Percentiles rank a stretch among this genome's conserved stretches.
Evolutionary conservation across 2,888 invertebrate species (phyloP).

Genomic region (Cremastinae sp.): DNA sequence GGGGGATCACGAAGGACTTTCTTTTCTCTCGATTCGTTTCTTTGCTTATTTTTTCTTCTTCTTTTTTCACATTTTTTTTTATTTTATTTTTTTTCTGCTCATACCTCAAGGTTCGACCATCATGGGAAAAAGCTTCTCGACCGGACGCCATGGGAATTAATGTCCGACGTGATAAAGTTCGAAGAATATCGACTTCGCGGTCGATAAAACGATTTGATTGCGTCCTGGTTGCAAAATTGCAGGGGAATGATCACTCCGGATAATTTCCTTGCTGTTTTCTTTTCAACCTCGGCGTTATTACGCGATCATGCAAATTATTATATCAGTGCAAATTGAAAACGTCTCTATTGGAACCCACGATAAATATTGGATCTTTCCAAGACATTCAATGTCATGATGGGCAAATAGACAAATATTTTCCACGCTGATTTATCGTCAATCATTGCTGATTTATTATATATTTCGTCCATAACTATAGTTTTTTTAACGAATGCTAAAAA

Average conservation of each 20-base stretch:
- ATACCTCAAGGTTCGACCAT: background rate
- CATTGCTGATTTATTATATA: too few species aligned
- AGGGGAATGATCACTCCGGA: conserved; percentile 9
- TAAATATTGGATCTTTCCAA: too few species aligned
- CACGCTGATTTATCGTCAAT: too few species aligned
- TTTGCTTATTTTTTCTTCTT: background rate
- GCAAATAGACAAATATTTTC: too few species aligned
- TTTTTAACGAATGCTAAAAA: too few species aligned
- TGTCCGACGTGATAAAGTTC: conserved; percentile 4
- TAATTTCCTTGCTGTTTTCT: background rate
- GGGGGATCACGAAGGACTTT: background rate
- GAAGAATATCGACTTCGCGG: conserved; percentile 23
- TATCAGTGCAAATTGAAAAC: conserved; percentile 19
- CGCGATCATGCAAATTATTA: conserved; percentile 23
- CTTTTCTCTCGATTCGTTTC: too few species aligned
- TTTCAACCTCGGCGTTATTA: conserved; percentile 3
- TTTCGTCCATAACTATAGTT: too few species aligned
- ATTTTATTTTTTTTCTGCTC: background rate
- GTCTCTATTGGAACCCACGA: background rate
- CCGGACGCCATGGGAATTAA: background rate
- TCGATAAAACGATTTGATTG: conserved; percentile 38
- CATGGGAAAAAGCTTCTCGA: conserved; percentile 28
- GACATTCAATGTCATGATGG: too few species aligned
- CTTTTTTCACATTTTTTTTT: background rate
- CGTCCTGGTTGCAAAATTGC: conserved; percentile 11